These are phyloP conservation scores for Ephialtes manifestator DNA, from an alignment of 2,888 invertebrate genomes.

Conservation along the genomic window DNA sequence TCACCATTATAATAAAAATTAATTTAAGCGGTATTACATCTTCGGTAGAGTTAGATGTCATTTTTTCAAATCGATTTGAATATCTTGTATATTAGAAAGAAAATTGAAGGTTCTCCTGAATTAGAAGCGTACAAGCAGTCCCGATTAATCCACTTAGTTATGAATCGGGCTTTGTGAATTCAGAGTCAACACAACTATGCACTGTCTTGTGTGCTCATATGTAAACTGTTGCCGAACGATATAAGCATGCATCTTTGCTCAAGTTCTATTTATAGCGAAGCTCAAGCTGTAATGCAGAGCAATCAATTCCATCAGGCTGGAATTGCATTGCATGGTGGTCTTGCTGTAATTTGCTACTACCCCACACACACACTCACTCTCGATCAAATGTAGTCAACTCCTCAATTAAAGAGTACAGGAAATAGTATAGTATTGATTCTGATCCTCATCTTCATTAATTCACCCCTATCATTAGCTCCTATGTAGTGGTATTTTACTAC, in stretches of 20 bases:
- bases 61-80: background rate
- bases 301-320: conserved; percentile 64
- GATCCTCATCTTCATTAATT: conserved; percentile 52
- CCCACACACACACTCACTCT: conserved; percentile 30
- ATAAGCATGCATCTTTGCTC: conserved; percentile 64
- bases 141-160: background rate
- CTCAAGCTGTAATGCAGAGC: conserved; percentile 53
- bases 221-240: conserved; percentile 58
- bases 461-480: conserved; percentile 22
- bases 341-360: conserved; percentile 46
- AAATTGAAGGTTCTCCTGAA: background rate
- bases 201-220: conserved; percentile 38
- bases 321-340: conserved; percentile 56
- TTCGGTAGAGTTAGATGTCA: background rate
- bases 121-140: background rate
- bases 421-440: conserved; percentile 54
- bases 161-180: conserved; percentile 49
- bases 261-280: conserved; percentile 64
- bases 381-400: conserved; percentile 36
- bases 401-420: conserved; percentile 45
- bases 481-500: conserved; percentile 40
- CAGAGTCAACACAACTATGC: background rate
- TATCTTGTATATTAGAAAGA: background rate
- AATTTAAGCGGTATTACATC: too few relatives aligned
- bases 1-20: background rate